A percentile compares a stretch with the other conserved stretches of the same genome.
These are phyloP conservation scores for Heliconius melpomene DNA, from an alignment of 1,140 invertebrate genomes.

Conservation along the genomic window DNA sequence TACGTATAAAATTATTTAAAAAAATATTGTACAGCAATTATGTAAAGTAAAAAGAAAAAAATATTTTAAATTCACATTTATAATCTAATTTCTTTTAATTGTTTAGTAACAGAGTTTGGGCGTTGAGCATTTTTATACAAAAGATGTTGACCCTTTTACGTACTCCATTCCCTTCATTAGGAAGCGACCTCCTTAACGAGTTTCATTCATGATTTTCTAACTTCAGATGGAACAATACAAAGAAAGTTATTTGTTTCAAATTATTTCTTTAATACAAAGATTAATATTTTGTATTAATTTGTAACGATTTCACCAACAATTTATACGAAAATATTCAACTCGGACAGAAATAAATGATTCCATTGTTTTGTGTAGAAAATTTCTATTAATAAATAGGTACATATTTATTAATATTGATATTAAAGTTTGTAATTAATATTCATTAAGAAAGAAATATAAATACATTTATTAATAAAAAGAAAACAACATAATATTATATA, in stretches of 20 bases:
- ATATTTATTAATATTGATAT: no score
- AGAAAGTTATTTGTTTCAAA: slow-evolving; percentile 48
- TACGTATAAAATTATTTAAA: background rate
- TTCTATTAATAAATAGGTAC: no score
- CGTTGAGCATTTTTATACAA: background rate
- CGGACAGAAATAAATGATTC: background rate
- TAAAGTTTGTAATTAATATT: no score
- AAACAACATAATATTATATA: no score
- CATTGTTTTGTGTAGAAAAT: background rate
- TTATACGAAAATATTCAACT: slow-evolving; percentile 10
- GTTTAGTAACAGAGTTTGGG: background rate
- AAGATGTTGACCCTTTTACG: slow-evolving; percentile 52
- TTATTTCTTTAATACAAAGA: slow-evolving; percentile 43
- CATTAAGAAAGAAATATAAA: no score
- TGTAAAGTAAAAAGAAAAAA: background rate
- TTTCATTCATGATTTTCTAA: slow-evolving; percentile 55
- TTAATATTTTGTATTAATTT: slow-evolving; percentile 16
- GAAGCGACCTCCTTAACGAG: slow-evolving; percentile 54
- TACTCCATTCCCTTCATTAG: slow-evolving; percentile 49
- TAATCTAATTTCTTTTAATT: background rate
- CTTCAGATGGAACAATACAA: slow-evolving; percentile 53
- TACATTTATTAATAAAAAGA: no score
- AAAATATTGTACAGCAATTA: background rate
- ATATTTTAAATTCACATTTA: background rate
- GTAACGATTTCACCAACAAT: background rate